Percentiles rank a stretch among this genome's conserved stretches.
phyloP scores from a whole-genome alignment of 2,888 invertebrate species.

The Tromatobia lineatoria region DNA sequence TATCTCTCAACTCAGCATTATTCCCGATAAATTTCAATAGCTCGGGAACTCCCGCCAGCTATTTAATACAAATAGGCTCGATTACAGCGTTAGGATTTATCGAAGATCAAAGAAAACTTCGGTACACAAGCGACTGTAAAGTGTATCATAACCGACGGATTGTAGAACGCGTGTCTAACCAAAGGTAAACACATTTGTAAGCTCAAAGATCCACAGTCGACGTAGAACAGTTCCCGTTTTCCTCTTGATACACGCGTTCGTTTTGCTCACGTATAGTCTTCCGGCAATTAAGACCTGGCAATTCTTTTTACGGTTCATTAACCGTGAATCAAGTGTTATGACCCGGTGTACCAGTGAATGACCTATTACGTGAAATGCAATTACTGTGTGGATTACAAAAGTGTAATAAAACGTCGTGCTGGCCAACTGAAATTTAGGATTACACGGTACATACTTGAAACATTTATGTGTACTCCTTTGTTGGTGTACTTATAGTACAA shows the following conservation, averaged over 20 bases:
- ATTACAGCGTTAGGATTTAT: constrained; percentile 8
- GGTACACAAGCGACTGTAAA: constrained; percentile 10
- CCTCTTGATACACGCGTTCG: constrained; percentile 25
- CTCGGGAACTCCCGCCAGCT: not conserved
- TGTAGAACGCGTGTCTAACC: constrained; percentile 12
- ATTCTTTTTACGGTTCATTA: not conserved
- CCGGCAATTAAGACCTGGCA: not conserved
- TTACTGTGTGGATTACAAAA: not conserved
- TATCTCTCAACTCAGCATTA: constrained; percentile 5
- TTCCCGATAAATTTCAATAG: constrained; percentile 1
- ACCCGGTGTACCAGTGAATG: not conserved
- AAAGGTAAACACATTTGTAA: constrained; percentile 52
- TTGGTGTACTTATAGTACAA: too few species aligned
- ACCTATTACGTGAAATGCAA: constrained; percentile 6
- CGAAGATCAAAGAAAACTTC: constrained; percentile 40
- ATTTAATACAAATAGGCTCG: constrained; percentile 18
- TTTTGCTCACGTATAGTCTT: constrained; percentile 10
- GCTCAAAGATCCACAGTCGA: constrained; percentile 7
- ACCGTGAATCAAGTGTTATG: not conserved
- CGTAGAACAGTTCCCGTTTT: constrained; percentile 29
- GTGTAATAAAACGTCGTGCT: not conserved
- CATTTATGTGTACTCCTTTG: not conserved
- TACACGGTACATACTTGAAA: not conserved
- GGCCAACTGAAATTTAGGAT: not conserved
- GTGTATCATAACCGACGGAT: constrained; percentile 8